A percentile compares a stretch with the other conserved stretches of the same genome.
phyloP scores from a whole-genome alignment of 2,888 invertebrate species.

The Metellina segmentata region DNA sequence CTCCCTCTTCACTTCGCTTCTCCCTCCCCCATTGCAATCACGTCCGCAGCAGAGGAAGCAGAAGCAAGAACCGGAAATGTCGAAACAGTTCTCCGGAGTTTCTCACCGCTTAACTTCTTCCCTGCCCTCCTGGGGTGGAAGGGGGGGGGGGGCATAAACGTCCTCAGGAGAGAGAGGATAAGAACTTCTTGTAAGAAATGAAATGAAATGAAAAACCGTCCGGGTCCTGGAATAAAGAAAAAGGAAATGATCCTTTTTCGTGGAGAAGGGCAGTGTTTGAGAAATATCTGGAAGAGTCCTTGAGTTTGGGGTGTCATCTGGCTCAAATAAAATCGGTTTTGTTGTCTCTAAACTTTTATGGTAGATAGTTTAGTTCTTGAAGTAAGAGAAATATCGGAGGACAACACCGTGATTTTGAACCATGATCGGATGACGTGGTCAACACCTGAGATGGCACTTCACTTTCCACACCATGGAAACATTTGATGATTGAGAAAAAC shows the following conservation, averaged over 20 bases:
- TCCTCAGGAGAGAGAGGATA: not conserved
- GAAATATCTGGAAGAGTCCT: not conserved
- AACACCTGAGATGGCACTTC: too few species aligned
- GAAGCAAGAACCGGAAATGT: slow-evolving; percentile 57
- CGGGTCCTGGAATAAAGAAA: slow-evolving; percentile 1
- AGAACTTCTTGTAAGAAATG: slow-evolving; percentile 28
- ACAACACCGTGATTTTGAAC: too few species aligned
- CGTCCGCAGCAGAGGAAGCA: slow-evolving; percentile 25
- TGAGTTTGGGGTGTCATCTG: not conserved
- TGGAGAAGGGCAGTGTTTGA: not conserved
- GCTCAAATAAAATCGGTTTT: too few species aligned
- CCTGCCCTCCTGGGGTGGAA: not conserved
- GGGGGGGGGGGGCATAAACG: not conserved
- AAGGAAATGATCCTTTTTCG: not conserved
- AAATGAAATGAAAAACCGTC: slow-evolving; percentile 19
- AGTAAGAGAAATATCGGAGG: too few species aligned
- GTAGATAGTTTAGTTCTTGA: too few species aligned
- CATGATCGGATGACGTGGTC: too few species aligned
- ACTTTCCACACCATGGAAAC: too few species aligned
- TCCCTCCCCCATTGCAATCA: slow-evolving; percentile 21
- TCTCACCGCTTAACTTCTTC: slow-evolving; percentile 1
- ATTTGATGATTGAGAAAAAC: too few species aligned
- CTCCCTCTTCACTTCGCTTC: not conserved
- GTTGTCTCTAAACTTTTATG: too few species aligned
- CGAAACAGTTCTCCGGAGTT: slow-evolving; percentile 33